Evolutionary conservation across 2,797 vertebrate species (phyloP).

Genomic region (Nannoperca australis): DNA sequence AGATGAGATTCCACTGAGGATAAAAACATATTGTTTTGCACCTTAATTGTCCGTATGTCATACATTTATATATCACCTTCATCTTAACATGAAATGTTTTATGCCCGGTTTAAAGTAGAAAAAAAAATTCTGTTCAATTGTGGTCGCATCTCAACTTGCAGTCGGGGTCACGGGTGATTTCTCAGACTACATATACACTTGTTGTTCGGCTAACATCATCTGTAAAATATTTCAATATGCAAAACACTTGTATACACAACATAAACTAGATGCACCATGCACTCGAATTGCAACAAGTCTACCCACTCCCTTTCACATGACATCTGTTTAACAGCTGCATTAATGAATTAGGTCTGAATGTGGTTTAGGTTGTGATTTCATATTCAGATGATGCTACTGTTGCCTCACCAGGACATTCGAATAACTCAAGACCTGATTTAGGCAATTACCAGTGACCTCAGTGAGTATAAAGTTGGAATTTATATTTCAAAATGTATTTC

Average conservation of each 20-base stretch:
- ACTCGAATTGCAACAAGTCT: background rate
- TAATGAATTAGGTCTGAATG: background rate
- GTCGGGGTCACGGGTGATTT: background rate
- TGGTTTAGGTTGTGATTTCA: no score
- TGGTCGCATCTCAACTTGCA: no score
- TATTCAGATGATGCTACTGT: background rate
- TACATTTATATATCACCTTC: background rate
- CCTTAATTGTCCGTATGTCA: background rate
- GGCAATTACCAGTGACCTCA: background rate
- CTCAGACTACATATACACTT: background rate
- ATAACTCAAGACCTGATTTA: background rate
- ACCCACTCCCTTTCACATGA: background rate
- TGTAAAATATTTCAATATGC: background rate
- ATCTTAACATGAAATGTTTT: background rate
- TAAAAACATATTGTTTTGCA: background rate
- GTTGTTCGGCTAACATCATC: background rate
- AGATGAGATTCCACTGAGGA: background rate
- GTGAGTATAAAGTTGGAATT: background rate
- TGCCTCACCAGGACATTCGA: background rate
- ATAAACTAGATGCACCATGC: background rate
- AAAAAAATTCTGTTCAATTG: background rate
- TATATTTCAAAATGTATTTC: background rate
- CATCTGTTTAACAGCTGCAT: background rate
- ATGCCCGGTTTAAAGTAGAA: background rate
- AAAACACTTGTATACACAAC: background rate